phyloP scores from a whole-genome alignment of 2,797 vertebrate genomes.

The Pogoniulus pusillus region DNA sequence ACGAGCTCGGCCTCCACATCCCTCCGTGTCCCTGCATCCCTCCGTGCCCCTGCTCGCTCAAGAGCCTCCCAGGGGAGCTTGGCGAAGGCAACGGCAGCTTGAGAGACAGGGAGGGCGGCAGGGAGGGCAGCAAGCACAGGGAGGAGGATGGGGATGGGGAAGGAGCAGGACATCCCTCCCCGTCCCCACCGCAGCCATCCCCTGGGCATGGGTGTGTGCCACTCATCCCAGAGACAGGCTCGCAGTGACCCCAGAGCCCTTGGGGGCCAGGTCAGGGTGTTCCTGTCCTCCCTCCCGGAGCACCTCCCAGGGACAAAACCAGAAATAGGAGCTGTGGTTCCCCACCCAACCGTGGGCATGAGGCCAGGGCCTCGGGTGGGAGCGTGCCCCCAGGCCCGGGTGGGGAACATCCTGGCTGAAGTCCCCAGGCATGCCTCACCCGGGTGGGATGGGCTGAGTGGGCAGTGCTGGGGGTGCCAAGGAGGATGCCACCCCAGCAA shows the following conservation, averaged over 20 bases:
- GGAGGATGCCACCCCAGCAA: rapidly evolving
- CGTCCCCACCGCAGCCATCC: neutral
- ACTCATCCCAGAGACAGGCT: neutral
- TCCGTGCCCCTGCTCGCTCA: neutral
- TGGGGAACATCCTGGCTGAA: neutral
- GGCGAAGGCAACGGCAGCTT: neutral
- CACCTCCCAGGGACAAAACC: constrained; percentile 30
- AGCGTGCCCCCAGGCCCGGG: rapidly evolving
- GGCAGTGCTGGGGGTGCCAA: neutral
- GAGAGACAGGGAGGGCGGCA: neutral
- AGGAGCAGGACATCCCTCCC: neutral
- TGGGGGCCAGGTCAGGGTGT: constrained; percentile 48
- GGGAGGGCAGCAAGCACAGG: neutral
- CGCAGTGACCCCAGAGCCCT: neutral
- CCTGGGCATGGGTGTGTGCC: constrained; percentile 13
- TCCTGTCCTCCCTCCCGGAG: constrained; percentile 21
- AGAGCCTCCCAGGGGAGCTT: neutral
- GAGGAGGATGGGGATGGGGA: neutral
- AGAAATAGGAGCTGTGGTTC: constrained; percentile 49
- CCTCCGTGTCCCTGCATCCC: neutral
- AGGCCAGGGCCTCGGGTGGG: neutral
- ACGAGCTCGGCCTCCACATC: constrained; percentile 42
- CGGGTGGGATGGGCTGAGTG: rapidly evolving
- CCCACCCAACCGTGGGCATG: constrained; percentile 8
- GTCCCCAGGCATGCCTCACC: neutral